A percentile compares a stretch with the other conserved stretches of the same genome.
Conservation (phyloP, 2,797 vertebrate genomes). For the Meda fulgida region DNA sequence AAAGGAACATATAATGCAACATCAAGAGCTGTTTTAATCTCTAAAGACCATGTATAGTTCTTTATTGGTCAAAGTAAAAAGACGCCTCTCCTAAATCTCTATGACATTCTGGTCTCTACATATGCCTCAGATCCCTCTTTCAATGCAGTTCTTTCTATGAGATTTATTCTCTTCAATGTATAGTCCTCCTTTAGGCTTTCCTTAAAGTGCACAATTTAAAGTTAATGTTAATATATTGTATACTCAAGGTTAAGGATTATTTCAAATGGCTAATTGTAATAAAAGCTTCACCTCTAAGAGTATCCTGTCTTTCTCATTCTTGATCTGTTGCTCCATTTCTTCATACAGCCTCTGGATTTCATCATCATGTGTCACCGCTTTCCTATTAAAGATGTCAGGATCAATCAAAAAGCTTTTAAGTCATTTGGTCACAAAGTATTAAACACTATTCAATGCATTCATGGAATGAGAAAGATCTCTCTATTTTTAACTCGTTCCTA, state of each 20-base stretch:
- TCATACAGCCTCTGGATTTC: slow-evolving; percentile 91
- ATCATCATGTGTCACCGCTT: slow-evolving; percentile 85
- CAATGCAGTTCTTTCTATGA: background rate
- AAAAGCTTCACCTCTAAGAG: slow-evolving; percentile 81
- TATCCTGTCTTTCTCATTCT: slow-evolving; percentile 88
- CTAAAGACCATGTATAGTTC: background rate
- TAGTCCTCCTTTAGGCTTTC: too few species aligned
- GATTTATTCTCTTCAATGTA: background rate
- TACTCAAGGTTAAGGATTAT: background rate
- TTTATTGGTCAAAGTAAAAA: background rate
- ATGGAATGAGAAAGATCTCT: background rate
- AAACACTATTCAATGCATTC: background rate
- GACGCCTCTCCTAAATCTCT: background rate
- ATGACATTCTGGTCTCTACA: background rate
- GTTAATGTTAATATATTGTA: background rate
- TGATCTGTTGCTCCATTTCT: slow-evolving; percentile 97
- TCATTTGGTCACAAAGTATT: background rate
- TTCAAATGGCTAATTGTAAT: background rate
- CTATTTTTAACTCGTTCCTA: background rate
- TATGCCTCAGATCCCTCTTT: background rate
- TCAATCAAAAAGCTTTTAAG: slow-evolving; percentile 3
- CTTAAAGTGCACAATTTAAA: background rate
- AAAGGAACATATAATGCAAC: background rate
- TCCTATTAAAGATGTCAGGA: slow-evolving; percentile 75
- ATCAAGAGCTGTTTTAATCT: background rate